Evolutionary conservation across 2,888 invertebrate species (phyloP), one percentile per base, ranked within the genome.

Genomic region (Sceliomorpha sp.): DNA sequence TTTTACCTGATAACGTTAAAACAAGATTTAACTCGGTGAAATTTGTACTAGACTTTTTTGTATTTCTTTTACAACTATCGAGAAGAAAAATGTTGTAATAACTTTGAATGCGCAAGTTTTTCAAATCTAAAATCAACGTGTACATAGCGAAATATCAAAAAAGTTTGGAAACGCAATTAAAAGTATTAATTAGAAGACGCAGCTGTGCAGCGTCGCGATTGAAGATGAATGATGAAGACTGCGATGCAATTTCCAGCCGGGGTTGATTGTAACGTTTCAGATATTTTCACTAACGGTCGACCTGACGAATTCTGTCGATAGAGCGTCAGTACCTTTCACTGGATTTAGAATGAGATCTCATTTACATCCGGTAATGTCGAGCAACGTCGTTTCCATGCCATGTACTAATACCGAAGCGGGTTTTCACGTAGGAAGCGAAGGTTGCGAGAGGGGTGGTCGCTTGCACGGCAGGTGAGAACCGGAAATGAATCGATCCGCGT

Each of bases 401-500:
- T 37, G 53, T 27, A 53, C 36, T 34, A 55, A 58, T 51, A 51
- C 56, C 26, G 37, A 56, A 45, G 45, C 40, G 31, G 45, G 31
- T 56, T 72, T 75, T 68, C 72, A 44, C 40, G 47, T 56, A 55
- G 58, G 75, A 75, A 60, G 40, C 50, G 42, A 63, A 66, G 48
- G 60, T 60, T 45, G 27, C 62, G 73, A 70, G 73, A 26, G 63
- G 55, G 55, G 45, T 26, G 63, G 70, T 66, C 56, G 79, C 75
- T 80, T 74, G 73, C 70, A 72, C 60, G 56, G 70, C 73, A 76
- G 77, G 73, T 77, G 79, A 79, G 72, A 75, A 76, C 75, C 69
- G 82, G 82, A 82, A 82, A 82, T 78, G 78, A 81, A 81, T 73
- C 66, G 69, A 73, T 70, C 73, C 72, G 45, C 66, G 70, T 58